Percentiles rank a stretch among this genome's conserved stretches.
Evolutionary conservation across 2,113 vertebrate species (phyloP).

Genomic region (Semicossyphus pulcher): DNA sequence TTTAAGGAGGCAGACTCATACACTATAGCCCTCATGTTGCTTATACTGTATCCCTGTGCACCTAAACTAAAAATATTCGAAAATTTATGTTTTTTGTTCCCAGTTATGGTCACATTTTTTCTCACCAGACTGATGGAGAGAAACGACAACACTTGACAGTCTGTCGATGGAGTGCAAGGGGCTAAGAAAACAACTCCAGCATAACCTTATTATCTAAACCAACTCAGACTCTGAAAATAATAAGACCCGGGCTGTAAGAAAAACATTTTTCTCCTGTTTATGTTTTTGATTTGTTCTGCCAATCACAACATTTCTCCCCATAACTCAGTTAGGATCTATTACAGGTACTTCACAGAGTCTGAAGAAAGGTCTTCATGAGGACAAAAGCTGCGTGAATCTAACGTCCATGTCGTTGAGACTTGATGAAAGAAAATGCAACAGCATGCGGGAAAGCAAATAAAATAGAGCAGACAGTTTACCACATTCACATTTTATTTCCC

Average conservation of each 20-base stretch:
- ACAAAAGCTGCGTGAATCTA: background rate
- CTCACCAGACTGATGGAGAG: background rate
- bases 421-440: background rate
- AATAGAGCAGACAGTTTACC: slow-evolving; percentile 19
- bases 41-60: background rate
- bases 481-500: slow-evolving; percentile 78
- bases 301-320: slow-evolving; percentile 1
- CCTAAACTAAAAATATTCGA: background rate
- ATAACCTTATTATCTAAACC: too few species aligned
- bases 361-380: slow-evolving; percentile 9
- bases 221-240: slow-evolving; percentile 9
- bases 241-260: background rate
- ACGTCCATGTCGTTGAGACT: background rate
- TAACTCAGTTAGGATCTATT: slow-evolving; percentile 23
- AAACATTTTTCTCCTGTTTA: background rate
- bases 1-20: too few species aligned
- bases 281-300: background rate
- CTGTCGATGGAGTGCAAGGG: too few species aligned
- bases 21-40: too few species aligned
- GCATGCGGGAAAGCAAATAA: slow-evolving; percentile 2
- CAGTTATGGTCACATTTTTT: background rate
- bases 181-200: background rate
- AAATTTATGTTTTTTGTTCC: background rate
- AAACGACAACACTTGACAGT: background rate
- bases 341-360: slow-evolving; percentile 5